Evolutionary conservation across 2,888 invertebrate genomes (phyloP).

Genomic region (Hypselothyrea guttata): DNA sequence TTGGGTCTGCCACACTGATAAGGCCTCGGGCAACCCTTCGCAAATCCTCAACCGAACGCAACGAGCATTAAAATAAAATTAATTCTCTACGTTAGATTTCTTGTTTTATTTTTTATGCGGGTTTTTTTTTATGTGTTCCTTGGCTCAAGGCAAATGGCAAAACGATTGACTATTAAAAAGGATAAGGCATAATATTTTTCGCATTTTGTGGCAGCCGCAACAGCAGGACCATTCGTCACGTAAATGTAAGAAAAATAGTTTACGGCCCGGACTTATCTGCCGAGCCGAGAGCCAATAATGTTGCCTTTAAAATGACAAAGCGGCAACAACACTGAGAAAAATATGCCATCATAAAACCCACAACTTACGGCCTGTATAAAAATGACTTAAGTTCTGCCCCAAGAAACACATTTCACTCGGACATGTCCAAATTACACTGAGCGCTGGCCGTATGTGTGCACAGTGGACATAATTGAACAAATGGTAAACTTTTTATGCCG

Average conservation of each 20-base stretch:
- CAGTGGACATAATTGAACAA: too few species aligned
- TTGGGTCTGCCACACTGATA: constrained; percentile 60
- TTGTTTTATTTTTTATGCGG: constrained; percentile 12
- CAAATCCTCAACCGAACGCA: constrained; percentile 64
- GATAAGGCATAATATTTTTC: constrained; percentile 77
- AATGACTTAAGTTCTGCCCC: constrained; percentile 28
- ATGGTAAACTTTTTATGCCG: too few species aligned
- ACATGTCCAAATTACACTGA: too few species aligned
- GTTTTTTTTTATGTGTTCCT: constrained; percentile 2
- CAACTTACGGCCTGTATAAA: constrained; percentile 46
- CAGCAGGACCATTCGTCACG: constrained; percentile 48
- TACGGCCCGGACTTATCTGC: constrained; percentile 65
- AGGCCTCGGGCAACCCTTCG: constrained; percentile 60
- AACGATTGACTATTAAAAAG: constrained; percentile 79
- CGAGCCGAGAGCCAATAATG: constrained; percentile 69
- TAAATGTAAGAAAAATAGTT: constrained; percentile 74
- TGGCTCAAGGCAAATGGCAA: constrained; percentile 59
- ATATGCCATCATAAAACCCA: constrained; percentile 26
- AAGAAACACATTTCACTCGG: background rate
- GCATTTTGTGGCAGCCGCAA: constrained; percentile 55
- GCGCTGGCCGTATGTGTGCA: too few species aligned
- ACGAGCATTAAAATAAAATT: constrained; percentile 77
- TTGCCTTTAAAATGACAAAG: constrained; percentile 65
- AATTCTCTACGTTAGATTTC: constrained; percentile 51
- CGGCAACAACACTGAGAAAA: constrained; percentile 21